Percentiles rank a stretch among this genome's conserved stretches.
phyloP scores from a whole-genome alignment of 2,888 invertebrate genomes.

The Miltochrista miniata region DNA sequence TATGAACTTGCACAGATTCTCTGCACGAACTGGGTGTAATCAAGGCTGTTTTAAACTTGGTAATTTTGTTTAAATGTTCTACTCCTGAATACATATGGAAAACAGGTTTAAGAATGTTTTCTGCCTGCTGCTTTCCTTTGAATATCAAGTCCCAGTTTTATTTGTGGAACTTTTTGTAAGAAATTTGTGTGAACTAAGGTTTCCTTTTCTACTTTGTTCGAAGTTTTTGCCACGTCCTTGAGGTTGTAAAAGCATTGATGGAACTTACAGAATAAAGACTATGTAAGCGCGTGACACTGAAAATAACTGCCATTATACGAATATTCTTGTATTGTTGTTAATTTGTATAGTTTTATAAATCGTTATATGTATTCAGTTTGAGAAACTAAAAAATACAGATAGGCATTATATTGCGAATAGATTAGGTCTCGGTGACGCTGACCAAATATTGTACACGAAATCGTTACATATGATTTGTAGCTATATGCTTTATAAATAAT shows the following conservation, averaged over 20 bases:
- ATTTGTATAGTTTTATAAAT: no score
- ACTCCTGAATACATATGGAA: not conserved
- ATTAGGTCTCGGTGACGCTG: no score
- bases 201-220: not conserved
- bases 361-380: no score
- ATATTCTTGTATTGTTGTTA: no score
- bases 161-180: not conserved
- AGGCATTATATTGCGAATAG: no score
- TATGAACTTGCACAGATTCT: slow-evolving; percentile 28
- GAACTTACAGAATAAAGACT: not conserved
- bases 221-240: not conserved
- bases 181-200: not conserved
- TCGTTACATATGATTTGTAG: no score
- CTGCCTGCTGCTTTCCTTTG: not conserved
- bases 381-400: no score
- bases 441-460: no score
- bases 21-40: slow-evolving; percentile 26
- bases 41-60: slow-evolving; percentile 26
- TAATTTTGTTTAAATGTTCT: slow-evolving; percentile 24
- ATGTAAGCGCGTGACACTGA: not conserved
- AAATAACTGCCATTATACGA: not conserved
- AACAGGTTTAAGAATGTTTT: not conserved
- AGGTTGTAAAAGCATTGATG: not conserved
- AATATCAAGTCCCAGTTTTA: not conserved
- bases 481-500: no score